A percentile compares a stretch with the other conserved stretches of the same genome.
phyloP scores from a whole-genome alignment of 2,113 vertebrate species.

The Vombatus ursinus region DNA sequence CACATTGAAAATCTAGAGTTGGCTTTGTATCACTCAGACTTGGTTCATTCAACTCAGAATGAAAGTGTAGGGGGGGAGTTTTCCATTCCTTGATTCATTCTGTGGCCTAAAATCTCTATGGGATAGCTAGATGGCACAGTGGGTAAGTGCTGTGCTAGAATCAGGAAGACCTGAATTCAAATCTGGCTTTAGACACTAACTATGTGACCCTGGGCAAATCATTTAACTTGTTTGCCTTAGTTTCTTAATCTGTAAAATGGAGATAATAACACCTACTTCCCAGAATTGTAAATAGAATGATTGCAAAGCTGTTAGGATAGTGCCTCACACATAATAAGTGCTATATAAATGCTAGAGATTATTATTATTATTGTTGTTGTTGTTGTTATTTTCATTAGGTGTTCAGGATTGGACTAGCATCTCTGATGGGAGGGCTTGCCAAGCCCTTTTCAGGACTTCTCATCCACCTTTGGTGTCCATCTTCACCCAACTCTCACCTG shows the following conservation, averaged over 20 bases:
- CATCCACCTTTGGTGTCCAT: background rate
- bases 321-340: background rate
- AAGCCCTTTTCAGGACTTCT: background rate
- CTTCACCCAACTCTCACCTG: background rate
- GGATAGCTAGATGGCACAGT: too few species aligned
- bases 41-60: background rate
- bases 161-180: background rate
- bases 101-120: too few species aligned
- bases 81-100: background rate
- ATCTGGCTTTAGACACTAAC: background rate
- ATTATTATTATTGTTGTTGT: too few species aligned
- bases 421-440: background rate
- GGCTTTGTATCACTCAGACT: background rate
- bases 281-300: background rate
- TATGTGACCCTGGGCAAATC: background rate
- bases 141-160: background rate
- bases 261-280: background rate
- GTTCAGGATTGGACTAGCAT: background rate
- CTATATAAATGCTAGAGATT: background rate
- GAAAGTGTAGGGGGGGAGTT: background rate
- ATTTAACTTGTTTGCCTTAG: background rate
- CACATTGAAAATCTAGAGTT: background rate
- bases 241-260: background rate
- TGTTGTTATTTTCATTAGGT: too few species aligned
- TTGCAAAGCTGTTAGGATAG: background rate